Base-by-base conservation (phyloP, 2,113 vertebrate genomes). In the Circaetus cinerascens region DNA sequence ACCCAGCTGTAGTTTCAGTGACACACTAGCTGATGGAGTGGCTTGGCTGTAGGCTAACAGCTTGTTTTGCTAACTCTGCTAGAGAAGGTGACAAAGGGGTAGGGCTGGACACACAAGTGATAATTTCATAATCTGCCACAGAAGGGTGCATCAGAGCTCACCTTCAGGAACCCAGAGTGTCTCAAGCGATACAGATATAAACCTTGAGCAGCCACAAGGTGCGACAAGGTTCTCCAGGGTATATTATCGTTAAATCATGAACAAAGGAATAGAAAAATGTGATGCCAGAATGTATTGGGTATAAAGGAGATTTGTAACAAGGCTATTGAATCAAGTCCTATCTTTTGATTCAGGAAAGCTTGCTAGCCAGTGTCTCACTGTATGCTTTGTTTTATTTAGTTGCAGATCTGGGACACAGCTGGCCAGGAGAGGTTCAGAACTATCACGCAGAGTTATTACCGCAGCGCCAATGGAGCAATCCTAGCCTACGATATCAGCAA, bases 351-450 rank as follows among this genome's bases (percentile, higher is more conserved):
- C 55, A 15, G 51, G 38, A 78, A n/a, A 68, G 34, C 62, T 57
- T 32, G n/a, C 57, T 66, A 22, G 66, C 16, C 78, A 20, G 64
- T 6, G 46, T 53, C 66, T 95, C 53, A 72, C 51, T 29, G 5
- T 48, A 11, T 83, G 7, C 91, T 29, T 59, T 95, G 46, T 29
- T 69, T 74, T 36, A 9, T 88, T 41, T 79, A 99, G 99, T 92
- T 99, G 96, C 99, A 99, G 98, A 99, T 99, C 93, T 99, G 99
- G 99, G 99, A 99, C 97, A 99, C 99, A 0, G 99, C 99, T 0
- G 99, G 99, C 62, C 99, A 99, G 98, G 99, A 99, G 94, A 95
- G 99, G 8, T 99, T 99, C 95, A 98, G 99, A 23, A 99, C 99
- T 53, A 99, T 99, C 97, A 99, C 99, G 0, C 99, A 99, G 98